Conservation (phyloP, 1,140 invertebrate genomes). For the Physella acuta region DNA sequence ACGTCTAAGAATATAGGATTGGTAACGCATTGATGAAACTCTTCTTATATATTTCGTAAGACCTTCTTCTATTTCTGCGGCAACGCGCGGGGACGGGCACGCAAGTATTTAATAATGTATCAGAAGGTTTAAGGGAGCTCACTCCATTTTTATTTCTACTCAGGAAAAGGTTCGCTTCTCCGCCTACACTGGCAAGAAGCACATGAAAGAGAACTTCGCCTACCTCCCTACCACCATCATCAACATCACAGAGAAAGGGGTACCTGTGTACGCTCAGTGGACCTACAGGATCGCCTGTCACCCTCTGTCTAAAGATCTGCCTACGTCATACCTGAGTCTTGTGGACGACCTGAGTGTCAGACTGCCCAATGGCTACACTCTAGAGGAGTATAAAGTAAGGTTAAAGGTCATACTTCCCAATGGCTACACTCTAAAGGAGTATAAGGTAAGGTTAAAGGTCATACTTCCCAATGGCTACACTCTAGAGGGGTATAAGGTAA, state of each 20-base stretch:
- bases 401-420: neutral
- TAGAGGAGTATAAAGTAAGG: slow-evolving; percentile 25
- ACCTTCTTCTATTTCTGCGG: too few relatives aligned
- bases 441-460: too few relatives aligned
- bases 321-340: slow-evolving; percentile 31
- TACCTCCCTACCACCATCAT: slow-evolving; percentile 41
- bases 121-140: too few relatives aligned
- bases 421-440: neutral
- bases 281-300: slow-evolving; percentile 51
- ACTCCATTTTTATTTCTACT: too few relatives aligned
- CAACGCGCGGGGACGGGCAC: too few relatives aligned
- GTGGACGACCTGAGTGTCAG: slow-evolving; percentile 41
- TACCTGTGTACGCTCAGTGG: slow-evolving; percentile 41
- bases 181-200: slow-evolving; percentile 40
- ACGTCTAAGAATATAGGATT: too few relatives aligned
- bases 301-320: slow-evolving; percentile 28
- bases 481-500: too few relatives aligned
- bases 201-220: slow-evolving; percentile 38
- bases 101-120: too few relatives aligned
- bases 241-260: slow-evolving; percentile 30
- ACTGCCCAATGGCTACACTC: slow-evolving; percentile 24
- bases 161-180: slow-evolving; percentile 38
- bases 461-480: too few relatives aligned
- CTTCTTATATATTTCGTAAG: too few relatives aligned
- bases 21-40: too few relatives aligned